A percentile compares a stretch with the other conserved stretches of the same genome.
Evolutionary conservation across 2,113 vertebrate genomes (phyloP).

Genomic region (Nematolebias whitei): DNA sequence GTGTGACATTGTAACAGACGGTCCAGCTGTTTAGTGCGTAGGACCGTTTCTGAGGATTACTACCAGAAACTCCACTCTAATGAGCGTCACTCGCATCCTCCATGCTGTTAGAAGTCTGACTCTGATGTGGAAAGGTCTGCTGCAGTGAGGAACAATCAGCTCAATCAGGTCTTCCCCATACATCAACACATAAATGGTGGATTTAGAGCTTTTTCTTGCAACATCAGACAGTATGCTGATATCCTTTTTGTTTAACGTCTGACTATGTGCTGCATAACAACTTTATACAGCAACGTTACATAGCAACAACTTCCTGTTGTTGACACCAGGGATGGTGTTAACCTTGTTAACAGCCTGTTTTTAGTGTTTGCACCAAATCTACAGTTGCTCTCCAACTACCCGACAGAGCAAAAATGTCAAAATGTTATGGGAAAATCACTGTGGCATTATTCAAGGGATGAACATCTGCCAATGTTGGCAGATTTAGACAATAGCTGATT

Average conservation of each 20-base stretch:
- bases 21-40: not conserved
- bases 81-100: not conserved
- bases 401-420: no score
- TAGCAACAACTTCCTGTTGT: no score
- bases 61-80: not conserved
- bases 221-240: not conserved
- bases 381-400: no score
- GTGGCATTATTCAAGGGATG: no score
- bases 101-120: not conserved
- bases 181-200: no score
- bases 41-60: not conserved
- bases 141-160: not conserved
- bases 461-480: no score
- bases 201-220: not conserved
- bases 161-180: not conserved
- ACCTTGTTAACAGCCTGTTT: not conserved
- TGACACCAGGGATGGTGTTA: not conserved
- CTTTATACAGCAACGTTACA: no score
- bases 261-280: not conserved
- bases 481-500: no score
- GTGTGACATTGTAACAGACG: not conserved
- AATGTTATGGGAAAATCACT: no score
- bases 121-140: not conserved
- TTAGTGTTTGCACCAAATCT: no score
- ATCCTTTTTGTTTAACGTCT: not conserved